These are phyloP conservation scores for Microtus ochrogaster DNA, from an alignment of 2,113 vertebrate genomes.

Conservation along the genomic window DNA sequence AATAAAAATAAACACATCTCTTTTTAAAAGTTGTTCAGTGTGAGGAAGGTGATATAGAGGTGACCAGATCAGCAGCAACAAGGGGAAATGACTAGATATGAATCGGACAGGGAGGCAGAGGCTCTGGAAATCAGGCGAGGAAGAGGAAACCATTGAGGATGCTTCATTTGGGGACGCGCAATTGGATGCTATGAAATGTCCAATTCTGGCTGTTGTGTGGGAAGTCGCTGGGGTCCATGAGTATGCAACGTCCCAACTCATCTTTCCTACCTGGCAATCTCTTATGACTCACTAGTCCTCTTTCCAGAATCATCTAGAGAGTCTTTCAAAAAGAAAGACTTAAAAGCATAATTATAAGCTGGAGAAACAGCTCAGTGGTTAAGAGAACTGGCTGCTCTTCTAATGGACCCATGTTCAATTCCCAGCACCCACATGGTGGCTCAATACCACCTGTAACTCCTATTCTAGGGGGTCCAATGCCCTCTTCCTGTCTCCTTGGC, in stretches of 20 bases:
- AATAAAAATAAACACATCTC: neutral
- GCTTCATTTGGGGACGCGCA: neutral
- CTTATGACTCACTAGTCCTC: neutral
- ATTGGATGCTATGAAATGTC: neutral
- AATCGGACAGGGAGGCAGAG: neutral
- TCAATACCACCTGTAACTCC: neutral
- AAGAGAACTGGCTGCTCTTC: neutral
- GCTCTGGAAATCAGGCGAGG: neutral
- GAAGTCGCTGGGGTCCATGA: neutral
- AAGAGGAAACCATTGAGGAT: neutral
- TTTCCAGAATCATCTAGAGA: neutral
- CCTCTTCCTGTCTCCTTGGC: neutral
- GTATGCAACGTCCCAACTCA: neutral
- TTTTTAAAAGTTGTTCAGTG: neutral
- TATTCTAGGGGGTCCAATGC: neutral
- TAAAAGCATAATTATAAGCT: neutral
- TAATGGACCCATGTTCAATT: neutral
- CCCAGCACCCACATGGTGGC: neutral
- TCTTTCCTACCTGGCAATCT: neutral
- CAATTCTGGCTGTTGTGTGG: neutral
- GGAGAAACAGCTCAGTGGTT: neutral
- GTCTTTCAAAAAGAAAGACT: constrained; percentile 19
- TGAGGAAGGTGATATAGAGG: neutral
- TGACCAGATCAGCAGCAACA: neutral
- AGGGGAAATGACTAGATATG: neutral